phyloP scores from a whole-genome alignment of 2,113 vertebrate genomes.

The Gracilinanus agilis region DNA sequence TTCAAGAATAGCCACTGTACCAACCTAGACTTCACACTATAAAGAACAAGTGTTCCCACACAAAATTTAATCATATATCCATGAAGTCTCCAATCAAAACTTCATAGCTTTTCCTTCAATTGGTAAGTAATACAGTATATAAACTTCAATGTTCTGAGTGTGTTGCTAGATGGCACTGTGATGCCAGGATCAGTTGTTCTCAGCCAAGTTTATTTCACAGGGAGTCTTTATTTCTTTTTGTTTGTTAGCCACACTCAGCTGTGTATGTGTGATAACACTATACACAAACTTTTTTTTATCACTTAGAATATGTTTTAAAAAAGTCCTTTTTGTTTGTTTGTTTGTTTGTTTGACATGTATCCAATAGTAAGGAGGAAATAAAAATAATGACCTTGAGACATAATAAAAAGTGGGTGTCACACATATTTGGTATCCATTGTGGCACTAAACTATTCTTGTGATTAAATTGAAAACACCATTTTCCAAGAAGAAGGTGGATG shows the following conservation, averaged over 20 bases:
- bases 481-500: not conserved
- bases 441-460: not conserved
- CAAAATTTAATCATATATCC: not conserved
- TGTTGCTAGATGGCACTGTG: not conserved
- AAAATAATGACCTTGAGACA: not conserved
- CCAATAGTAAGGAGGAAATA: not conserved
- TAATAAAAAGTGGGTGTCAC: not conserved
- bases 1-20: not conserved
- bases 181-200: slow-evolving; percentile 20
- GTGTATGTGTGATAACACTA: not conserved
- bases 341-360: not conserved
- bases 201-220: not conserved
- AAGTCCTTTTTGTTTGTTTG: not conserved
- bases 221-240: not conserved
- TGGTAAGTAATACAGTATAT: not conserved
- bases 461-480: not conserved
- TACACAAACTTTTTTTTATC: not conserved
- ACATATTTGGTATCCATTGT: not conserved
- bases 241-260: not conserved
- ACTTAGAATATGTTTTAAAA: no score
- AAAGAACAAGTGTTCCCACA: not conserved
- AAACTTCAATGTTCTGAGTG: not conserved
- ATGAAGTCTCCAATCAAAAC: not conserved
- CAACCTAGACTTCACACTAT: not conserved
- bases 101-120: not conserved